phyloP scores from a whole-genome alignment of 2,888 invertebrate genomes.

The Plebejus anna region DNA sequence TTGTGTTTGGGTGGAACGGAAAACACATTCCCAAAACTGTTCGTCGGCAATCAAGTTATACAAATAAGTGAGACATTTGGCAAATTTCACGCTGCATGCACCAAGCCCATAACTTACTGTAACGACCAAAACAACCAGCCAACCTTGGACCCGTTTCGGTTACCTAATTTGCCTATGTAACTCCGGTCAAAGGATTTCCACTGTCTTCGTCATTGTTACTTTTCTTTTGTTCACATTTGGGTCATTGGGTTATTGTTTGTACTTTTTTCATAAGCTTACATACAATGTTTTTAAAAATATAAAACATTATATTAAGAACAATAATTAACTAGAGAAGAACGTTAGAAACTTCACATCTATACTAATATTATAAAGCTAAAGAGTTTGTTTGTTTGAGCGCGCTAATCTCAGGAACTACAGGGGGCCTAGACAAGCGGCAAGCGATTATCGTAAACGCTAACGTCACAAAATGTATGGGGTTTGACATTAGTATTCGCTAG shows the following conservation, averaged over 20 bases:
- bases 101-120: constrained; percentile 21
- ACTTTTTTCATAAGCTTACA: not conserved
- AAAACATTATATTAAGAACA: no score
- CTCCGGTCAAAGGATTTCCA: constrained; percentile 9
- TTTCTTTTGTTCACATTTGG: constrained; percentile 17
- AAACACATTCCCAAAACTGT: constrained; percentile 3
- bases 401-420: no score
- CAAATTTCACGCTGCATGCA: constrained; percentile 17
- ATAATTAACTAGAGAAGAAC: no score
- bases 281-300: no score
- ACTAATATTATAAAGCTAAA: no score
- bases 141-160: constrained; percentile 12
- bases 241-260: constrained; percentile 15
- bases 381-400: no score
- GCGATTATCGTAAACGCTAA: no score
- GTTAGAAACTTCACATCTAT: no score
- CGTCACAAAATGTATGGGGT: no score
- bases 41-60: constrained; percentile 8
- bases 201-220: constrained; percentile 20
- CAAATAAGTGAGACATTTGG: constrained; percentile 13
- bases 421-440: no score
- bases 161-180: constrained; percentile 25
- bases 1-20: not conserved
- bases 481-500: no score
- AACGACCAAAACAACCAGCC: constrained; percentile 21